Evolutionary conservation across 2,797 vertebrate species (phyloP), one percentile per base, ranked within the genome.

Genomic region (Gymnodraco acuticeps): DNA sequence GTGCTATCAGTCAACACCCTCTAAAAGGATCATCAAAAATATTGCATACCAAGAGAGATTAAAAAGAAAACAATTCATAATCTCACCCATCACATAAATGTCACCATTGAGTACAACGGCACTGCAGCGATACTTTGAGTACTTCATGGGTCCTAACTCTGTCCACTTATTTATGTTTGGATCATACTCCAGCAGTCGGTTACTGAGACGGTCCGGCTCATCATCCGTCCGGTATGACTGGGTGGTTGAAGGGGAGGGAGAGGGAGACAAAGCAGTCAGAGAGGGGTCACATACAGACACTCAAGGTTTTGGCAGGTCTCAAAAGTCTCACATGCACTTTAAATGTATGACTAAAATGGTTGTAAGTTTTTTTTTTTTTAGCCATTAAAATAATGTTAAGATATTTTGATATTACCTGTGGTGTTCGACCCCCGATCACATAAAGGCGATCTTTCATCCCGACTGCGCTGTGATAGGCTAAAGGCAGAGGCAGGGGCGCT

Each of bases 121-220:
- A 80, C 96, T 96, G 94, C 97, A 99, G 66, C 98, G 96, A 83
- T 99, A 99, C 91, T 97, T 99, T 46, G 98, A 97, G 87, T 95
- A 97, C 87, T 94, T 96, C 98, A 99, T 99, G 3, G 97, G 96
- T 0, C 94, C 73, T 0, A 95, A 86, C 84, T 96, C 96, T 5
- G 65, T 92, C 98, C 98, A 99, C 82, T 95, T 97, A 88, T 99
- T 98, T 90, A 86, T 94, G 78, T 94, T 88, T 0, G 97, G 97
- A 85, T 99, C 94, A 41, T 98, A 99, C 82, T 94, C 94, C 88
- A 99, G 94, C 33, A 93, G 93, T 74, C 95, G 96, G 94, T 97
- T 98, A 91, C 96, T 99, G 88, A 99, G 95, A 83, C 96, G 95
- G 88, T 99, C 98, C 0, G 96, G 98, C 89, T 99, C 98, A 81